Conservation (phyloP, 1,140 invertebrate species). For the Pseudomyrmex cubaensis region DNA sequence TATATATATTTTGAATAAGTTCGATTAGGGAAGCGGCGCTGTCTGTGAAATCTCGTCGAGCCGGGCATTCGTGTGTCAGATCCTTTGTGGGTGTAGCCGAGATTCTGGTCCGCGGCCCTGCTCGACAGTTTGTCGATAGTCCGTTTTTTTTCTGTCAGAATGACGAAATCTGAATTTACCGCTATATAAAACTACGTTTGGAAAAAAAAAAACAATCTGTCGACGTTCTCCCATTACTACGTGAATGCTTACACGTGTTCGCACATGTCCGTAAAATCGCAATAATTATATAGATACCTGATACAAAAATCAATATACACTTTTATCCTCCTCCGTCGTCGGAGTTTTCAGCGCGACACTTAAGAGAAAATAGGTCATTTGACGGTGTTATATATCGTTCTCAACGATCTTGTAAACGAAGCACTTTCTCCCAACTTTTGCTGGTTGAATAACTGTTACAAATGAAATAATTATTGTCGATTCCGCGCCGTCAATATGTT, state of each 20-base stretch:
- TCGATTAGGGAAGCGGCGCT: constrained; percentile 4
- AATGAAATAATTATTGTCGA: constrained; percentile 26
- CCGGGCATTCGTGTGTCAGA: constrained; percentile 14
- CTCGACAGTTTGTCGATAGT: constrained; percentile 57
- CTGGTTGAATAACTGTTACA: not conserved
- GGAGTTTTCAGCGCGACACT: not conserved
- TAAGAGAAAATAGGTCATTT: not conserved
- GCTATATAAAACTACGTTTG: constrained; percentile 27
- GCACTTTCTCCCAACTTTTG: not conserved
- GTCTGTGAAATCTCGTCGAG: constrained; percentile 13
- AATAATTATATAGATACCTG: not conserved
- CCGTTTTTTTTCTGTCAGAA: constrained; percentile 39
- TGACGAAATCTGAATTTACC: constrained; percentile 54
- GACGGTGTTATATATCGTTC: not conserved
- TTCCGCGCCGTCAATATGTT: not conserved
- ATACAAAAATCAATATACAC: too few species aligned
- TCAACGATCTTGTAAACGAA: not conserved
- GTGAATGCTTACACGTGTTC: not conserved
- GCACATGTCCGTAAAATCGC: not conserved
- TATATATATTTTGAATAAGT: constrained; percentile 16
- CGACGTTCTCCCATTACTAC: not conserved
- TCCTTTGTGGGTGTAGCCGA: constrained; percentile 7
- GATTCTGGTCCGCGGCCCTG: constrained; percentile 29
- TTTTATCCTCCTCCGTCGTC: not conserved
- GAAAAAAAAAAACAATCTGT: constrained; percentile 4